phyloP scores from a whole-genome alignment of 2,888 invertebrate species.

The Pediacus dermestoides region DNA sequence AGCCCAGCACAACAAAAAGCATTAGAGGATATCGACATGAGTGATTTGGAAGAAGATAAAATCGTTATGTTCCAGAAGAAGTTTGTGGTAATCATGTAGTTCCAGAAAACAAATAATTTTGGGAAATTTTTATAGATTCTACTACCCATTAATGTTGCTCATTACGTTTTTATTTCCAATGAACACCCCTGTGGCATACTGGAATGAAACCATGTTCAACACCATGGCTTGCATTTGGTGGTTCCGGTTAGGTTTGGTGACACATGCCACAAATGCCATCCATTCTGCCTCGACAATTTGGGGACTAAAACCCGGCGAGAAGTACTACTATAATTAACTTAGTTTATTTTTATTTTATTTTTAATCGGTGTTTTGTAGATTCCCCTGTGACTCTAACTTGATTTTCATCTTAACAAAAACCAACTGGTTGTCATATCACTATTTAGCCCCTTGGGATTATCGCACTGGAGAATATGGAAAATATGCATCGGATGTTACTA shows the following conservation, averaged over 20 bases:
- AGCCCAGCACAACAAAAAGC: constrained; percentile 62
- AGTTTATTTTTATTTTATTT: neutral
- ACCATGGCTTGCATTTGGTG: constrained; percentile 66
- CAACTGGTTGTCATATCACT: constrained; percentile 80
- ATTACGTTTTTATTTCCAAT: constrained; percentile 68
- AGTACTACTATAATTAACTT: constrained; percentile 54
- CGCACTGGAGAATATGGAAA: constrained; percentile 78
- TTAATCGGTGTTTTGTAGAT: constrained; percentile 54
- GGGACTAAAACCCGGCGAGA: constrained; percentile 66
- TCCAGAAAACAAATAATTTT: neutral
- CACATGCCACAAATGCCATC: constrained; percentile 48
- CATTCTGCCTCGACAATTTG: constrained; percentile 71
- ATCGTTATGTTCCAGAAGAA: constrained; percentile 79
- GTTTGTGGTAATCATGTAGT: constrained; percentile 49
- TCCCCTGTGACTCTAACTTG: constrained; percentile 67
- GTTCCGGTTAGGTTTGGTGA: constrained; percentile 52
- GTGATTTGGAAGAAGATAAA: constrained; percentile 72
- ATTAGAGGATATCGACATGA: constrained; percentile 67
- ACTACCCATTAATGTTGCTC: too few species aligned
- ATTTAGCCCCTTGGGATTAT: constrained; percentile 74
- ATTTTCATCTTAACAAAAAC: constrained; percentile 72
- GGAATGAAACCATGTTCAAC: constrained; percentile 64
- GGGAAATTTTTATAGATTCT: constrained; percentile 3
- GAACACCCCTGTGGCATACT: constrained; percentile 76
- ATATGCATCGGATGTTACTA: constrained; percentile 66